Conservation (phyloP, 2,888 invertebrate species). For the Cylindroiulus punctatus region DNA sequence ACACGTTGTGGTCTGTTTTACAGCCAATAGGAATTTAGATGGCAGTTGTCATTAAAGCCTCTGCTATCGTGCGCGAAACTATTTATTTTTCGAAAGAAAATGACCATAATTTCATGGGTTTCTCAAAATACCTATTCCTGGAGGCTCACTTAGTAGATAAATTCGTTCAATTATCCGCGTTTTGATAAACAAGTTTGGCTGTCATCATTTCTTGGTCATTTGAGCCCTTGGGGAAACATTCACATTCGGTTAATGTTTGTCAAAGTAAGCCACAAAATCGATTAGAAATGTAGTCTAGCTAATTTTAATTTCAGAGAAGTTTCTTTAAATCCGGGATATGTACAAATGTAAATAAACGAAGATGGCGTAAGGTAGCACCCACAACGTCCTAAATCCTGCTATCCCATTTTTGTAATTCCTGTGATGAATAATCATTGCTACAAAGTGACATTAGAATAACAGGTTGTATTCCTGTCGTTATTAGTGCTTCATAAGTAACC, state of each 20-base stretch:
- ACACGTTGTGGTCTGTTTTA: background rate
- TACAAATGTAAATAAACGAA: no score
- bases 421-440: no score
- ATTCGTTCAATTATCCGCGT: background rate
- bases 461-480: no score
- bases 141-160: background rate
- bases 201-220: background rate
- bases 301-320: no score
- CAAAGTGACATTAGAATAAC: no score
- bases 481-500: no score
- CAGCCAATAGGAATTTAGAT: constrained; percentile 3
- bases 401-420: no score
- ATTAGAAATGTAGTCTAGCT: no score
- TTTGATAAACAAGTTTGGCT: background rate
- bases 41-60: background rate
- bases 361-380: no score
- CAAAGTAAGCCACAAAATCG: no score
- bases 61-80: background rate
- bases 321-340: no score
- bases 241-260: background rate
- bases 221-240: background rate
- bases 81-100: background rate
- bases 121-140: background rate
- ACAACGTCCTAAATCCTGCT: no score
- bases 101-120: background rate